Evolutionary conservation across 2,888 invertebrate genomes (phyloP).

Genomic region (Patella caerulea): DNA sequence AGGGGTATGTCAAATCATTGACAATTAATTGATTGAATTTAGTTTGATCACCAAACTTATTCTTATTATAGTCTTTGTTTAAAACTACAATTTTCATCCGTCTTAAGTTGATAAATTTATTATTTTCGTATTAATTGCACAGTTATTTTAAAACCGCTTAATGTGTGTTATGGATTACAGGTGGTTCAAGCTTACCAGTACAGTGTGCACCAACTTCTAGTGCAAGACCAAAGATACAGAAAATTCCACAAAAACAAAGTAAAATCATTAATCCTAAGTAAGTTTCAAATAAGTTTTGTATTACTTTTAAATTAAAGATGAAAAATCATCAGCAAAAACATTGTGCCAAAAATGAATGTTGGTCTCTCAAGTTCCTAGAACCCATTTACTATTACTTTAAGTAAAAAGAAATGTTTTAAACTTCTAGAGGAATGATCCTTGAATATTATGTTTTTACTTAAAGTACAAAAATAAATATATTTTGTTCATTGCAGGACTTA

Average conservation of each 20-base stretch:
- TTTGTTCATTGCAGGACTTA: conserved; percentile 53
- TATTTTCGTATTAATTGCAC: neutral
- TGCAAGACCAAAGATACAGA: conserved; percentile 47
- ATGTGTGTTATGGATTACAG: conserved; percentile 39
- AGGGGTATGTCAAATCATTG: no score
- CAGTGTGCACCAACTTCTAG: conserved; percentile 61
- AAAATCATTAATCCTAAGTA: conserved; percentile 65
- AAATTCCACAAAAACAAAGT: conserved; percentile 40
- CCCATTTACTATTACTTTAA: no score
- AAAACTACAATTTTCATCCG: no score
- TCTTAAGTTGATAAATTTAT: neutral
- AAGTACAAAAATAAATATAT: neutral
- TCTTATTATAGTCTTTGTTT: no score
- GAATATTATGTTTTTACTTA: no score
- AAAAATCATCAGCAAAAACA: no score
- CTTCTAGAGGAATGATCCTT: no score
- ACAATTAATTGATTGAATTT: no score
- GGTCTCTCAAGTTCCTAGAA: no score
- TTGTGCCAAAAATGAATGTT: no score
- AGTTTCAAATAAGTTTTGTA: conserved; percentile 21
- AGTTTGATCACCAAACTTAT: no score
- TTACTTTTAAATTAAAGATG: neutral
- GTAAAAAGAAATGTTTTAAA: no score
- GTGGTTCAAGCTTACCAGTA: conserved; percentile 59
- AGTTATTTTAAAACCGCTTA: neutral